Percentiles rank a stretch among this genome's conserved stretches.
These are phyloP conservation scores for Xiphorhynchus erythropygius DNA, from an alignment of 2,797 vertebrate species.

Conservation along the genomic window DNA sequence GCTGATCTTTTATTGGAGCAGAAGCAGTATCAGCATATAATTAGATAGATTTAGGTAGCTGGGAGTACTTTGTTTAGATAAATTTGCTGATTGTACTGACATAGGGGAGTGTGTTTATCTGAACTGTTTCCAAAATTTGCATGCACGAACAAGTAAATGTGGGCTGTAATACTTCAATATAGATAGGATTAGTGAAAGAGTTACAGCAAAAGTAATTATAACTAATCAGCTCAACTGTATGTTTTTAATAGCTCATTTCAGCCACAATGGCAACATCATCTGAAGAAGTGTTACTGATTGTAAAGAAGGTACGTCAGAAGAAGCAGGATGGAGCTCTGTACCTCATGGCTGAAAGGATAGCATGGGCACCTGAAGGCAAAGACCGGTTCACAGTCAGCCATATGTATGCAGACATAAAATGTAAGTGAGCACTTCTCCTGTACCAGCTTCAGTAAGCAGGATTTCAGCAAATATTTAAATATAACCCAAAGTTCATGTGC, in stretches of 20 bases:
- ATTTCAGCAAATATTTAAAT: background rate
- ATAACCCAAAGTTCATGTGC: background rate
- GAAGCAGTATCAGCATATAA: background rate
- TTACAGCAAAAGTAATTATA: background rate
- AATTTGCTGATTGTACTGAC: background rate
- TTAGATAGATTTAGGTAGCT: background rate
- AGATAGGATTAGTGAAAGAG: background rate
- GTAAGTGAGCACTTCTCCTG: constrained; percentile 78
- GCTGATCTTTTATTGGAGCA: background rate
- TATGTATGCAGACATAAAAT: constrained; percentile 95
- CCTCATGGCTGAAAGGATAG: constrained; percentile 96
- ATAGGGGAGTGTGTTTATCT: background rate
- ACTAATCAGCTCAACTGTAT: background rate
- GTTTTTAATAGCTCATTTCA: constrained; percentile 44
- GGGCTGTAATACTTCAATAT: background rate
- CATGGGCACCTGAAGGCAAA: constrained; percentile 97
- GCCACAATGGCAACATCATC: constrained; percentile 92
- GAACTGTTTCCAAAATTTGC: background rate
- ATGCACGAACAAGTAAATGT: background rate
- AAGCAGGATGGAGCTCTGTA: constrained; percentile 98
- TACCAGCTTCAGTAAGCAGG: background rate
- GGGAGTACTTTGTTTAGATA: background rate
- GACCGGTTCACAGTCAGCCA: constrained; percentile 97
- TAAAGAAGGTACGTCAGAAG: constrained; percentile 96
- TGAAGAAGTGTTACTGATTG: constrained; percentile 95